Base-by-base conservation (phyloP, 2,797 vertebrate genomes). In the Enteromius radiatus region DNA sequence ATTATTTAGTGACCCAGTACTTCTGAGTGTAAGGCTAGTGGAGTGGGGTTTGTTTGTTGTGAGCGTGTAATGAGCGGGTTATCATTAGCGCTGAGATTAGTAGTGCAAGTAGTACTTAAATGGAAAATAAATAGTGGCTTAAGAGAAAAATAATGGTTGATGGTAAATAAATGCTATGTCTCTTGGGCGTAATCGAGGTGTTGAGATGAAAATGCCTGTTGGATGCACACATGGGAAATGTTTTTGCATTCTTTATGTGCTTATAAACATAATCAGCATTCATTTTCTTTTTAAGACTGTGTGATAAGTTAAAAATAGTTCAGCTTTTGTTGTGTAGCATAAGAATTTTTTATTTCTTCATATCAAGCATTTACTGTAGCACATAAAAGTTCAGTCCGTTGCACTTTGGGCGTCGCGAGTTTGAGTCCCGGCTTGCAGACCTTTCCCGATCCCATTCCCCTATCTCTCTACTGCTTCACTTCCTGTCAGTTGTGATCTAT, bases 1-100 rank as follows among this genome's bases (percentile, higher is more conserved):
- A 82, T 86, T 86, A 82, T 79, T 63, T 69, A 74, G 80, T 77
- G 89, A 90, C 89, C 67, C 80, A 78, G 67, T 67, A 78, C 45
- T 78, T 64, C 28, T 17, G 59, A 47, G 17, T 74, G 38, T 19
- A 69, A 79, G n/a, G 2, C 56, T 79, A 8, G 19, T 8, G 28
- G 2, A 26, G 21, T 3, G 19, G 17, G 10, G 45, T 49, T 36
- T 17, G 23, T n/a, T 12, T 23, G 15, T 15, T 21, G 11, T n/a
- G 41, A 61, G 11, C 0, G 43, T 49, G 26, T 63, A 49, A 65
- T 38, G 5, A 49, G 41, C 28, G 17, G 38, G 38, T 61, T 17
- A 21, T 49, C 14, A 38, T 7, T 43, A 36, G 54, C 38, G 12
- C 7, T 33, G 3, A 4, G 7, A 33, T 63, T 81, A 47, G 21